Evolutionary conservation across 2,888 invertebrate genomes (phyloP).

Genomic region (Gymnosoma rotundatum): DNA sequence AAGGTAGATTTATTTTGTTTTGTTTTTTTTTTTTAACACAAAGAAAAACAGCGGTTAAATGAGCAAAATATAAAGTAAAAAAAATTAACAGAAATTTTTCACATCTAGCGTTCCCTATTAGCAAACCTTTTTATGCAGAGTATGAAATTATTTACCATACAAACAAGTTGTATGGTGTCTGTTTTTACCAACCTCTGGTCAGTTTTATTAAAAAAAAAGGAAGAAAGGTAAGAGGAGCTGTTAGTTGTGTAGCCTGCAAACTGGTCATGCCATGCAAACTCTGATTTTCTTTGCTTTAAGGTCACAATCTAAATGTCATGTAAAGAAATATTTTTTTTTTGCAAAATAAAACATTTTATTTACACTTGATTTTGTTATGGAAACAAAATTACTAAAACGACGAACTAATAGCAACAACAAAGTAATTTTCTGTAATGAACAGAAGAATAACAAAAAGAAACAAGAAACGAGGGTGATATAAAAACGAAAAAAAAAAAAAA

Average conservation of each 20-base stretch:
- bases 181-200: too few relatives aligned
- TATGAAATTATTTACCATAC: not conserved
- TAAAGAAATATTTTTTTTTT: not conserved
- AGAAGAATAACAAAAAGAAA: not conserved
- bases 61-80: too few relatives aligned
- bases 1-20: too few relatives aligned
- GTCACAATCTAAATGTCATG: not conserved
- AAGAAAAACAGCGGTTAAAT: too few relatives aligned
- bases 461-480: not conserved
- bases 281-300: not conserved
- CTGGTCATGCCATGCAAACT: not conserved
- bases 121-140: not conserved
- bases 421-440: not conserved
- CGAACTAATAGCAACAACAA: not conserved
- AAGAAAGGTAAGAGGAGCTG: not conserved
- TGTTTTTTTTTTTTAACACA: too few relatives aligned
- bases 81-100: too few relatives aligned
- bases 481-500: not conserved
- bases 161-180: too few relatives aligned
- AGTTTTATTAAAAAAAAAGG: not conserved
- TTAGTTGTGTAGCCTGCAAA: not conserved
- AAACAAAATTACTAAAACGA: not conserved
- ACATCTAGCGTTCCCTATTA: too few relatives aligned
- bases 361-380: not conserved
- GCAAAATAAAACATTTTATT: too few relatives aligned